phyloP scores from a whole-genome alignment of 2,113 vertebrate genomes.

The Crotalus viridis region DNA sequence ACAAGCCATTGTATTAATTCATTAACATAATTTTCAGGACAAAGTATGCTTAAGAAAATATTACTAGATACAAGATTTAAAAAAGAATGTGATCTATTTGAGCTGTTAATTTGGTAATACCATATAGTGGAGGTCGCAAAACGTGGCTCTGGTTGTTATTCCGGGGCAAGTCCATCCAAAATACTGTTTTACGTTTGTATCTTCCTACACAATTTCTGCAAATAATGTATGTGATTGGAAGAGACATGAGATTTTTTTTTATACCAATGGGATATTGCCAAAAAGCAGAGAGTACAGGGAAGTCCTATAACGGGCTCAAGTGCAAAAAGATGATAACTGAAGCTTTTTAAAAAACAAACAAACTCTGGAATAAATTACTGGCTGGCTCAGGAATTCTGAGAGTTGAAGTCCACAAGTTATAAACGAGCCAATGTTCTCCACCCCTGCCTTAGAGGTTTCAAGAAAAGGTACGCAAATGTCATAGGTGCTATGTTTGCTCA shows the following conservation, averaged over 20 bases:
- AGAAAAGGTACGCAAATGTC: not conserved
- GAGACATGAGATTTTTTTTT: not conserved
- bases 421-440: no score
- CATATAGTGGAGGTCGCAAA: not conserved
- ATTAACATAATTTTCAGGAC: not conserved
- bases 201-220: not conserved
- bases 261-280: not conserved
- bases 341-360: not conserved
- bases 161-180: not conserved
- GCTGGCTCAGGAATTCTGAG: no score
- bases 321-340: not conserved
- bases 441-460: not conserved
- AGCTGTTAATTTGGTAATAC: not conserved
- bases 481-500: not conserved
- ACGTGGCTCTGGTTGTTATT: not conserved
- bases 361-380: not conserved
- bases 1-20: not conserved
- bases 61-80: not conserved
- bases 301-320: not conserved
- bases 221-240: no score
- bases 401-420: no score
- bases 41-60: not conserved
- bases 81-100: not conserved
- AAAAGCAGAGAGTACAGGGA: not conserved
- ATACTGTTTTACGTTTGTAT: not conserved